A percentile compares a stretch with the other conserved stretches of the same genome.
These are phyloP conservation scores for Antechinus flavipes DNA, from an alignment of 2,113 vertebrate genomes.

Conservation along the genomic window DNA sequence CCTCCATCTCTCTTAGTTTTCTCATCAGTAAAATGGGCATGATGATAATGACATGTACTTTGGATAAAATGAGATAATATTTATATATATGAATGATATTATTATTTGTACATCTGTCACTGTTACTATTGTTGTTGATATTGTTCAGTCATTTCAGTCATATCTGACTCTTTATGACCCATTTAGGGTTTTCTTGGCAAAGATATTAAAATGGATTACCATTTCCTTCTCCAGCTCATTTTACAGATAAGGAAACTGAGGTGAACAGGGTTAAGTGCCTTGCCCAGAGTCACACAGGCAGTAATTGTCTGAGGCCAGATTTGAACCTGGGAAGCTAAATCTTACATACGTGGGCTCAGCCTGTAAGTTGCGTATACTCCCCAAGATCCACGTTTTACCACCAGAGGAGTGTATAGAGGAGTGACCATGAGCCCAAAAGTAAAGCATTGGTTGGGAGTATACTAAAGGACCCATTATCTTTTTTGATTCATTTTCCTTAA, in stretches of 20 bases:
- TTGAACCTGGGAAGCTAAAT: too few species aligned
- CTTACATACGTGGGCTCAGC: too few species aligned
- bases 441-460: not conserved
- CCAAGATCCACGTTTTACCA: not conserved
- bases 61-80: not conserved
- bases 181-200: too few species aligned
- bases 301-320: too few species aligned
- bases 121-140: too few species aligned
- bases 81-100: not conserved
- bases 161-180: too few species aligned
- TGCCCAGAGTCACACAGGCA: too few species aligned
- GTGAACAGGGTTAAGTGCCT: too few species aligned
- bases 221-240: too few species aligned
- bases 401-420: not conserved
- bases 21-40: not conserved
- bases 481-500: not conserved
- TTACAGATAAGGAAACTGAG: too few species aligned
- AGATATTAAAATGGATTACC: too few species aligned
- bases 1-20: not conserved
- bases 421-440: not conserved
- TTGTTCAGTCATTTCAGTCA: too few species aligned
- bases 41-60: not conserved
- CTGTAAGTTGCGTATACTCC: not conserved
- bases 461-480: not conserved
- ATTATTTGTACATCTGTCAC: not conserved